Evolutionary conservation across 2,797 vertebrate species (phyloP).

Genomic region (Graptemys geographica): DNA sequence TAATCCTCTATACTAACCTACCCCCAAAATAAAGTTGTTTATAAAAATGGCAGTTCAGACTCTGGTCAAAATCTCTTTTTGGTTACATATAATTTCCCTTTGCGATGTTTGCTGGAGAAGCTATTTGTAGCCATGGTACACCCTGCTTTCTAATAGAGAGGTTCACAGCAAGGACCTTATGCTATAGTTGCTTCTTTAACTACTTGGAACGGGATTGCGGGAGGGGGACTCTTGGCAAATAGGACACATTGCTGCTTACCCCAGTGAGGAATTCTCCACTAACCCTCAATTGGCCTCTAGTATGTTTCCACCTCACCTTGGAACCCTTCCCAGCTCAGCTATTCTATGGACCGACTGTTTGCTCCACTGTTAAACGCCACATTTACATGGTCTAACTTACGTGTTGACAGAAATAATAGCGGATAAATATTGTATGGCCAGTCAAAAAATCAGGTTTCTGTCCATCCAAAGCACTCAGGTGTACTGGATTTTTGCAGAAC

Average conservation of each 20-base stretch:
- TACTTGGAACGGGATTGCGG: neutral
- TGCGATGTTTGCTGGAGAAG: neutral
- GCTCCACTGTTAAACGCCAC: neutral
- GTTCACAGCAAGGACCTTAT: neutral
- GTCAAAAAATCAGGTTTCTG: neutral
- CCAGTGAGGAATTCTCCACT: neutral
- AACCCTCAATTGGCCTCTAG: constrained; percentile 1
- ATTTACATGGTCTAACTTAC: neutral
- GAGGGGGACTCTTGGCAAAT: neutral
- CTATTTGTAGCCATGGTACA: constrained; percentile 28
- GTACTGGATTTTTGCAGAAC: neutral
- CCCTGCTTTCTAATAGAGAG: neutral
- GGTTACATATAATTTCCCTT: constrained; percentile 38
- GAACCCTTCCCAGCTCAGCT: neutral
- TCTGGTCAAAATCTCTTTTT: constrained; percentile 42
- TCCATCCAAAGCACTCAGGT: neutral
- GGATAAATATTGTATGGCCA: neutral
- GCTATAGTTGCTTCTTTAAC: neutral
- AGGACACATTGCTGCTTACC: neutral
- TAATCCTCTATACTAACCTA: neutral
- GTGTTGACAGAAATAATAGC: neutral
- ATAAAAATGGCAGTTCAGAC: constrained; percentile 49
- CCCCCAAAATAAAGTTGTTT: constrained; percentile 11
- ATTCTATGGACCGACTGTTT: neutral
- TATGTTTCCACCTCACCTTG: constrained; percentile 1